A percentile compares a stretch with the other conserved stretches of the same genome.
Evolutionary conservation across 2,113 vertebrate genomes (phyloP).

Genomic region (Aramus guarauna): DNA sequence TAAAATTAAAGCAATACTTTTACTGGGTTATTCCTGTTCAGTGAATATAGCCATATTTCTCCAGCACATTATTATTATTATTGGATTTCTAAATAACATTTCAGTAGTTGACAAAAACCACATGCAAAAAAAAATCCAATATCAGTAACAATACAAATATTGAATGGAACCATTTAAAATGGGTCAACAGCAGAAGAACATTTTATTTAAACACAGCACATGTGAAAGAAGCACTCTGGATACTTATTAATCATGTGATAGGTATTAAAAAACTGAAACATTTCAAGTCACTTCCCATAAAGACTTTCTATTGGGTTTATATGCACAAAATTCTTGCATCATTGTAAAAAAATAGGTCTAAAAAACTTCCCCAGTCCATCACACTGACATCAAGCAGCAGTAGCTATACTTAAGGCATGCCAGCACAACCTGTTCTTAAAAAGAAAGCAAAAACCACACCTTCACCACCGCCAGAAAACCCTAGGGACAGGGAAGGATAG

Average conservation of each 20-base stretch:
- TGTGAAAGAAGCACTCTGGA: not conserved
- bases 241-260: not conserved
- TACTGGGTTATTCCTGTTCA: conserved; percentile 7
- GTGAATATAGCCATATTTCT: conserved; percentile 39
- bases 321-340: not conserved
- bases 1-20: conserved; percentile 66
- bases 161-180: not conserved
- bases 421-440: not conserved
- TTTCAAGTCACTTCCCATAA: not conserved
- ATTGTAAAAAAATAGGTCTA: not conserved
- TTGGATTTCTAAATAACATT: conserved; percentile 57
- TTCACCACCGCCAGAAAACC: not conserved
- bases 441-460: not conserved
- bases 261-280: not conserved
- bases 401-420: not conserved
- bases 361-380: not conserved
- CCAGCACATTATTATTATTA: conserved; percentile 48
- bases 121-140: not conserved
- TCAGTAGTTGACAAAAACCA: not conserved
- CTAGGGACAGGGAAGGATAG: fast-evolving
- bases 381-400: not conserved
- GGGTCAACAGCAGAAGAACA: not conserved
- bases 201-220: not conserved
- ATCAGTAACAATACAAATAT: not conserved
- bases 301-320: not conserved